Percentiles rank a stretch among this genome's conserved stretches.
phyloP scores from a whole-genome alignment of 2,113 vertebrate species.

The Pandion haliaetus region DNA sequence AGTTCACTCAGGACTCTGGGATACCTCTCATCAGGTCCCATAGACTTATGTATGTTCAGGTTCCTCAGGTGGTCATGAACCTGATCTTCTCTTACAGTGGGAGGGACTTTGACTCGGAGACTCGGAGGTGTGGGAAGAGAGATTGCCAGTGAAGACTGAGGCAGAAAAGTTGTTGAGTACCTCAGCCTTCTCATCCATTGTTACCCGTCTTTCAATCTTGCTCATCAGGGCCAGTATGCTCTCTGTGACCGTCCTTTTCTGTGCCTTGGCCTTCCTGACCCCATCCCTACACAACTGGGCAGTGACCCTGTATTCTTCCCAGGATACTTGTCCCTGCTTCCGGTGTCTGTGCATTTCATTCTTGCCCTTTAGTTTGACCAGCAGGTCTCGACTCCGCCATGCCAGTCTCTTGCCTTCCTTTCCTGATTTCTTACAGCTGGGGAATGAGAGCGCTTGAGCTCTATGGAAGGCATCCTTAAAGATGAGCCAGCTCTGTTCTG shows the following conservation, averaged over 20 bases:
- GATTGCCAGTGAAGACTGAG: too few species aligned
- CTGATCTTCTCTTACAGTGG: neutral
- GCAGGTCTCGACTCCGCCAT: too few species aligned
- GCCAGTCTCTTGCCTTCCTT: too few species aligned
- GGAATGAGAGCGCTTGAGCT: too few species aligned
- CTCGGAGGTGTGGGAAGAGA: neutral
- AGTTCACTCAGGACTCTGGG: neutral
- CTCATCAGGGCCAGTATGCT: neutral
- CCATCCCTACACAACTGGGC: too few species aligned
- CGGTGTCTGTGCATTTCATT: too few species aligned
- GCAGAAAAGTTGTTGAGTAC: neutral
- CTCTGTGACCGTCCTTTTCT: neutral
- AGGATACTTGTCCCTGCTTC: too few species aligned
- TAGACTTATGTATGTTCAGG: neutral
- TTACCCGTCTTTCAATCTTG: neutral
- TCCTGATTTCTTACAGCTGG: too few species aligned
- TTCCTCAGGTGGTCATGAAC: neutral
- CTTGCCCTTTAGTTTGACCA: too few species aligned
- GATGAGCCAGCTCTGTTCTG: too few species aligned
- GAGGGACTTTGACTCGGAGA: neutral
- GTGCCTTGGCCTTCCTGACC: neutral
- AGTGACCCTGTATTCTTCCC: too few species aligned
- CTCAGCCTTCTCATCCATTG: neutral
- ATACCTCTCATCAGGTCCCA: neutral
- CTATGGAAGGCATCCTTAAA: too few species aligned